Evolutionary conservation across 2,888 invertebrate species (phyloP), one percentile per base, ranked within the genome.

Genomic region (Drosophila sordidula): DNA sequence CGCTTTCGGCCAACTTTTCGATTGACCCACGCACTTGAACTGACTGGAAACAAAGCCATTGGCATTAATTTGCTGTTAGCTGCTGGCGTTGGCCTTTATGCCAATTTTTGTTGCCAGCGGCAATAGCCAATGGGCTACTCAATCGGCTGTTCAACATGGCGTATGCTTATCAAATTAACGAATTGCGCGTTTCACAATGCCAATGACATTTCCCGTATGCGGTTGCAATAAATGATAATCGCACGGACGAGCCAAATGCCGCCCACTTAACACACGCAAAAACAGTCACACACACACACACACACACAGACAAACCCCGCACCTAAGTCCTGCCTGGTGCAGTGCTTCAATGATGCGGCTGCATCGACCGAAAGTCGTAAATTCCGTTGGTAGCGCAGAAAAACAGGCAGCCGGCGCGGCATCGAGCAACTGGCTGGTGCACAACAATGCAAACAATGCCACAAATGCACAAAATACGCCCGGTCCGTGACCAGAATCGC

Each of bases 151-250:
- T 55, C 79, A 79, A 81, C 82, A 65, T 67, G 81, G 82, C 84
- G 78, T 78, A 80, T 83, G 80, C 82, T 85, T 85, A 85, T 85
- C 82, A 86, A 86, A 85, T 85, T 86, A 86, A 78, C 84, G 82
- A 82, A 85, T 84, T 84, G 84, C 75, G 74, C 78, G 73, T 78
- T 59, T 77, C 68, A 70, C 72, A 81, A 76, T 78, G 82, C 74
- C 61, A 51, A 59, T 72, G 72, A 75, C 72, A 72, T 81, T 78
- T 72, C 59, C 76, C 78, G 68, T 75, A 80, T 86, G 84, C 80
- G 80, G 84, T 82, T 77, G 86, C 87, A 82, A 85, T 83, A 83
- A 83, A 83, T 83, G 85, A 83, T 83, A 83, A 83, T 83, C 82
- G 79, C 65, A 62, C 57, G 47, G 57, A 61, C 44, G 41, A 47